Evolutionary conservation across 2,888 invertebrate species (phyloP), one percentile per base, ranked within the genome.

Genomic region (Lepidocyrtinus sp.): DNA sequence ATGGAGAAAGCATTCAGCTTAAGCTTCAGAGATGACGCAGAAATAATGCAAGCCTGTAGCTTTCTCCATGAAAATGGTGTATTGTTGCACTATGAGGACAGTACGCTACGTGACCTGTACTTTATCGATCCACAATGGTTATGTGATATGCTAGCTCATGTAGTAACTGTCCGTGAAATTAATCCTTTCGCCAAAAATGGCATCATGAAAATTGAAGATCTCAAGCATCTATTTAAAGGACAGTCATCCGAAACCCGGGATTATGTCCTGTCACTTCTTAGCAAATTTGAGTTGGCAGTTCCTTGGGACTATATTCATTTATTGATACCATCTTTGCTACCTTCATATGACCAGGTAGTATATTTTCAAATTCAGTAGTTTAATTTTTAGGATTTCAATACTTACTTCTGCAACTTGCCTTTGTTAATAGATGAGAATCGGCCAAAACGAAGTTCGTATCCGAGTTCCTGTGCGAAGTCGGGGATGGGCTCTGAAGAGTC

Each of bases 101-200:
- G 97, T 0, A 96, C 96, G 0, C 90, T 98, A 1, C 94, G 96
- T 88, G 98, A 99, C 89, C 91, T 98, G 68, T 98, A 98, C 89
- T 99, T 99, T 89, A 90, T 99, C 62, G 96, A 98, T 89, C 98
- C 99, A 0, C 99, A 99, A 89, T 99, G 99, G 99, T 91, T 99
- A 59, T 99, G 98, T 89, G 99, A 99, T 89, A 95, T 98, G 92
- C 89, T 99, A 50, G 98, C 99, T 0, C 97, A 97, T 88, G 97
- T 99, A 0, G 96, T 99, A 45, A 97, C 98, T 0, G 96, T 98
- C 21, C 90, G 97, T n/a, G 83, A 85, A 77, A 82, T 84, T 15
- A 98, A 98, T 90, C 97, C 97, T 0, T 98, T 98, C 88, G 97
- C 96, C 0, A 91, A 93, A 84, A 94, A 94, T 78, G 98, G 96